These are phyloP conservation scores for Oscheius onirici DNA, from an alignment of 2,888 invertebrate genomes.

Conservation along the genomic window DNA sequence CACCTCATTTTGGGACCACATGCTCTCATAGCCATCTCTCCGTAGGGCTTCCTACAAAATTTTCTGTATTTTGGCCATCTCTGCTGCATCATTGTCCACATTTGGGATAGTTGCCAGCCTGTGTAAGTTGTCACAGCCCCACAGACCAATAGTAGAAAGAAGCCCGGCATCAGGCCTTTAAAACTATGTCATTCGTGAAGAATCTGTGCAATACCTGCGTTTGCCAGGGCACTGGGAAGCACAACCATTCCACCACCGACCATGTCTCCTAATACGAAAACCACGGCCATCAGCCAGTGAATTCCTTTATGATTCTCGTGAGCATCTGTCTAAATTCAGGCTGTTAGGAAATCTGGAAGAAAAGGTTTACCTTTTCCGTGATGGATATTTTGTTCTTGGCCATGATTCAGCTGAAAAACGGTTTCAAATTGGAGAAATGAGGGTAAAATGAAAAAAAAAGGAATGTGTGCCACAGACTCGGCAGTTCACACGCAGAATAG, in stretches of 20 bases:
- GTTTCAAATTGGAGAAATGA: no score
- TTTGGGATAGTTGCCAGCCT: conserved; percentile 41
- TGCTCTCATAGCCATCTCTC: conserved; percentile 50
- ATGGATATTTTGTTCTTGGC: conserved; percentile 11
- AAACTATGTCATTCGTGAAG: neutral
- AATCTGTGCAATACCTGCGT: no score
- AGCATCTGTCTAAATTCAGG: neutral
- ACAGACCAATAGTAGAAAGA: conserved; percentile 37
- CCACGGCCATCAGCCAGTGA: conserved; percentile 43
- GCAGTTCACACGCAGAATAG: no score
- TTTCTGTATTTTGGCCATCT: conserved; percentile 41
- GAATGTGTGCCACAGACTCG: no score
- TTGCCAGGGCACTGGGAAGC: conserved; percentile 40
- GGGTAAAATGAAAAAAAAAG: no score
- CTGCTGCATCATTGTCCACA: conserved; percentile 51
- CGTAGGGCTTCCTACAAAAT: conserved; percentile 47
- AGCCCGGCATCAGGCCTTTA: conserved; percentile 37
- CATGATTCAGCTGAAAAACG: no score
- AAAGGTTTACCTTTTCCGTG: neutral
- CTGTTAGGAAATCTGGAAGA: neutral
- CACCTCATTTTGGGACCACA: conserved; percentile 43
- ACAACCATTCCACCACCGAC: conserved; percentile 53
- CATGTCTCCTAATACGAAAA: conserved; percentile 52
- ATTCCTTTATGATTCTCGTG: conserved; percentile 48
- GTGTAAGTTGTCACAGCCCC: conserved; percentile 39